Evolutionary conservation across 2,797 vertebrate genomes (phyloP).

Genomic region (Pristis pectinata): DNA sequence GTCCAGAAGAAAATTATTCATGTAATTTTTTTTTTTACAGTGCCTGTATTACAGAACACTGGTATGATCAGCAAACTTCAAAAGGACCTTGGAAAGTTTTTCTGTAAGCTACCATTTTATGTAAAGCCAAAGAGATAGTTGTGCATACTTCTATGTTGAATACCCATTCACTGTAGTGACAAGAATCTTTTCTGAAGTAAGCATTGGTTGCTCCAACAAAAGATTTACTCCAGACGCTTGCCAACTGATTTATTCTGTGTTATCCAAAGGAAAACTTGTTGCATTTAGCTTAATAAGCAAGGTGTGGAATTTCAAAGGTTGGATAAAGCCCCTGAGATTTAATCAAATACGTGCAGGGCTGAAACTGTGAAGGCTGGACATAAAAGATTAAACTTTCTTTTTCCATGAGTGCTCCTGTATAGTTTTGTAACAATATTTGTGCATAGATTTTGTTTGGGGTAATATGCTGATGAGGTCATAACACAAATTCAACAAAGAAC

Average conservation of each 20-base stretch:
- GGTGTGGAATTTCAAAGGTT: background rate
- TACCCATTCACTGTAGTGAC: background rate
- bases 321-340: background rate
- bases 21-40: background rate
- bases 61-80: background rate
- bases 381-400: background rate
- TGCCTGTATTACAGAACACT: background rate
- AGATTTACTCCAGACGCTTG: background rate
- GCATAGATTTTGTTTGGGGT: background rate
- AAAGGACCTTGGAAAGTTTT: background rate
- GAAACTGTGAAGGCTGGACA: background rate
- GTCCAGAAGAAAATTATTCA: background rate
- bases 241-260: background rate
- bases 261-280: background rate
- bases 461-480: background rate
- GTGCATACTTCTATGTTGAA: background rate
- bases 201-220: background rate
- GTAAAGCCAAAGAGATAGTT: background rate
- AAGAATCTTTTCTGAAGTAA: background rate
- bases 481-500: background rate
- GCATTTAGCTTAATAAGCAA: conserved; percentile 18
- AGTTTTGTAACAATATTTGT: background rate
- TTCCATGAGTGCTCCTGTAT: background rate
- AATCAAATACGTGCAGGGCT: background rate
- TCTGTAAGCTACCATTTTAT: background rate